These are phyloP conservation scores for Drosophila paracracens DNA, from an alignment of 2,888 invertebrate genomes.

Conservation along the genomic window DNA sequence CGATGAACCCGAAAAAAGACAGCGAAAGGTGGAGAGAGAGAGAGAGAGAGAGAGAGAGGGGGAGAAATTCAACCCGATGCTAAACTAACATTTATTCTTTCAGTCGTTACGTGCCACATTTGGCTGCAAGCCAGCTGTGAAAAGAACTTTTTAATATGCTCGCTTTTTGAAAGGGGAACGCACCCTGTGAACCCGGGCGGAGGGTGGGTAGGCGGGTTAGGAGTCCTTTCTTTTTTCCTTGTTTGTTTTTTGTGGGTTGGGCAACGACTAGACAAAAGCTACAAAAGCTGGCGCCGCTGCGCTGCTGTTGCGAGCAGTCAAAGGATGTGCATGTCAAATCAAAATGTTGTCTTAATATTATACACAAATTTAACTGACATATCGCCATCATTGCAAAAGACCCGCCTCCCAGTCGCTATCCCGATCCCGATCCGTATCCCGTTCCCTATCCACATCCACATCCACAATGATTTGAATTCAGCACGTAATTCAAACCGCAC, in stretches of 20 bases:
- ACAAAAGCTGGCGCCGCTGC: constrained; percentile 60
- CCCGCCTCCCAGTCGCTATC: constrained; percentile 17
- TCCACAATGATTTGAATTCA: constrained; percentile 1
- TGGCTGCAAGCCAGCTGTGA: constrained; percentile 65
- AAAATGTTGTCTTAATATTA: constrained; percentile 69
- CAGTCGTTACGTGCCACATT: constrained; percentile 53
- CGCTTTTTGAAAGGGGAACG: constrained; percentile 11
- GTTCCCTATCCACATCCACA: constrained; percentile 18
- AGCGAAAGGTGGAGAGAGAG: background rate
- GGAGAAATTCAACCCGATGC: background rate
- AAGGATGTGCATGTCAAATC: constrained; percentile 65
- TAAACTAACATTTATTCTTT: constrained; percentile 4
- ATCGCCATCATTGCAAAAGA: constrained; percentile 7
- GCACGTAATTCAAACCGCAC: constrained; percentile 32
- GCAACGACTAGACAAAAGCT: constrained; percentile 64
- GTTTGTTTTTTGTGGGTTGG: constrained; percentile 10
- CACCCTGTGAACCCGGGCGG: background rate
- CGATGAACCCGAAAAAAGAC: constrained; percentile 61
- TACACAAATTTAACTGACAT: constrained; percentile 46
- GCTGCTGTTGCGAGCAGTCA: constrained; percentile 7
- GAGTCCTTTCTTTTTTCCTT: background rate
- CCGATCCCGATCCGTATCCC: background rate
- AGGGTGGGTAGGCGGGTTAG: background rate
- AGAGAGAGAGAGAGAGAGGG: background rate
- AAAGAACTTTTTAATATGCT: constrained; percentile 69